Evolutionary conservation across 1,140 invertebrate species (phyloP), one percentile per base, ranked within the genome.

Genomic region (Atta colombica): DNA sequence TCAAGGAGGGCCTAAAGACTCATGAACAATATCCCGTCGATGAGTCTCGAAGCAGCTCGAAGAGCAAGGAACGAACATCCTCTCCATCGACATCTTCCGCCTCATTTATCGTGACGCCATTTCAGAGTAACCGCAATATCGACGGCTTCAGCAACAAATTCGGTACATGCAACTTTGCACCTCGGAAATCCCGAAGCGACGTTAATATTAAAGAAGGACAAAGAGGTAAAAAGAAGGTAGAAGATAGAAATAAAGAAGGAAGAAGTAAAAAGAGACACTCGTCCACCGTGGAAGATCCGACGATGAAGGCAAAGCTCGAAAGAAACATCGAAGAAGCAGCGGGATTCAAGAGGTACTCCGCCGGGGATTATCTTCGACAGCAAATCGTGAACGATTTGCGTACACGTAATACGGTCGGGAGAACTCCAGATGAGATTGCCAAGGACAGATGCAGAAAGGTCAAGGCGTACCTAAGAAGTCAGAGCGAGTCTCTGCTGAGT

Each of bases 91-190:
- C 75, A 0, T 75, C 89, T 7, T 25, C 61, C 3, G 28, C 35
- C 14, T 65, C 86, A 39, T 7, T 31, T 10, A 6, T 66, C 1
- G 6, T 5, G 31, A 51, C 71, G 6, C 21, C 88, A 16, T 10
- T 71, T 0, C 82, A 35, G 1, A 89, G 89, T 0, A 94, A 94
- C 84, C 80, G 94, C 1, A 95, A 94, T 55, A 55, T 91, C 4
- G 94, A 94, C 31, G 94, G 94, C 0, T 94, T 92, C 49, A 94
- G 94, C 77, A 90, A 69, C 10, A 94, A 94, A 60, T 94, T 92
- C 39, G 93, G 93, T 0, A 65, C 77, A 8, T 71, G 82, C 6
- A 68, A 87, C 8, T 91, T 91, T 6, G 86, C 77, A 0, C 93
- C 94, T 0, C 87, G 92, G 16, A 95, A 94, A 18, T 95, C 93